Conservation (phyloP, 2,888 invertebrate genomes). For the Poecilobothrus nobilitatus region DNA sequence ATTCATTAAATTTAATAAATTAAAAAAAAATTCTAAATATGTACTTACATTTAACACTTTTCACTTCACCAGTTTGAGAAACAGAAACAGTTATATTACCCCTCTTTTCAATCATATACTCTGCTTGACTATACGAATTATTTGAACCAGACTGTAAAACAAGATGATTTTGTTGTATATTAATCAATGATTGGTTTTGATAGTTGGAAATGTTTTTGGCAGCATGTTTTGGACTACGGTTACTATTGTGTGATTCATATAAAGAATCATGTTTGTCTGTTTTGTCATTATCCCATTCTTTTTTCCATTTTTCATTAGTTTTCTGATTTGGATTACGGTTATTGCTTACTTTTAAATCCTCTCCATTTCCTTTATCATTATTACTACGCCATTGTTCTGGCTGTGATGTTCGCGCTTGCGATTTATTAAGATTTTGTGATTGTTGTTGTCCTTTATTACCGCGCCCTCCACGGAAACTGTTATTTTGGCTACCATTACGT, state of each 20-base stretch:
- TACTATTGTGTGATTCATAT: conserved; percentile 12
- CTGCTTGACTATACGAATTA: conserved; percentile 9
- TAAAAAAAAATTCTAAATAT: too few species aligned
- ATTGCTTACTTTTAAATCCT: conserved; percentile 41
- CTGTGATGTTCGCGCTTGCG: conserved; percentile 23
- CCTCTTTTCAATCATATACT: conserved; percentile 21
- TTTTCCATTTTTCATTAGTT: conserved; percentile 43
- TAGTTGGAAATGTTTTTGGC: not conserved
- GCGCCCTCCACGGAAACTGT: conserved; percentile 21
- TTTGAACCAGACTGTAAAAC: not conserved
- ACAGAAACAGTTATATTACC: conserved; percentile 26
- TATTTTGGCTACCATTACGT: conserved; percentile 17
- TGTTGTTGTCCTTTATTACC: conserved; percentile 16
- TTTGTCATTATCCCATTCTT: conserved; percentile 45
- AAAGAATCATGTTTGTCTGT: conserved; percentile 35
- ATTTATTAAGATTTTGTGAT: conserved; percentile 17
- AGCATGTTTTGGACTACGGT: conserved; percentile 18
- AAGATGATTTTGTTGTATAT: conserved; percentile 5
- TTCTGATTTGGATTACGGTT: conserved; percentile 41
- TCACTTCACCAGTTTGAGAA: conserved; percentile 26
- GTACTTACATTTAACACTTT: conserved; percentile 26
- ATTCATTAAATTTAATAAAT: too few species aligned
- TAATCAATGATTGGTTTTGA: not conserved
- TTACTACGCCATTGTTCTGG: conserved; percentile 41
- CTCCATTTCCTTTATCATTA: conserved; percentile 17